A percentile compares a stretch with the other conserved stretches of the same genome.
phyloP scores from a whole-genome alignment of 1,140 invertebrate species.

The Rhysida immarginata region DNA sequence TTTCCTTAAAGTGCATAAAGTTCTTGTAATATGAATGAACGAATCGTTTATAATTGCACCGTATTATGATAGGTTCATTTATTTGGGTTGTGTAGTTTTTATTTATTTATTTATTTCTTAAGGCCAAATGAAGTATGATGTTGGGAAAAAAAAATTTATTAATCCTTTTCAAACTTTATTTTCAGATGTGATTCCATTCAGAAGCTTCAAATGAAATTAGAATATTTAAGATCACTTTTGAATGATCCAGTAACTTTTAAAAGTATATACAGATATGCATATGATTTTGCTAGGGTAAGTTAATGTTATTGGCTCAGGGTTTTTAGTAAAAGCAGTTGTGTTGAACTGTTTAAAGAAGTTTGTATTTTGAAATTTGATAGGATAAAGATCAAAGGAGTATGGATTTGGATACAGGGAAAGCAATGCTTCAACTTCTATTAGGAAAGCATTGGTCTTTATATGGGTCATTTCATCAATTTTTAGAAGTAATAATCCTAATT shows the following conservation, averaged over 20 bases:
- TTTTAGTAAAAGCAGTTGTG: too few relatives aligned
- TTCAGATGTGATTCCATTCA: conserved; percentile 55
- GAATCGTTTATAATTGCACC: too few relatives aligned
- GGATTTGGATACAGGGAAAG: conserved; percentile 78
- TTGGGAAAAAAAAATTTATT: too few relatives aligned
- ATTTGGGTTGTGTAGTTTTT: too few relatives aligned
- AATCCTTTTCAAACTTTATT: background rate
- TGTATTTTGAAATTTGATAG: too few relatives aligned
- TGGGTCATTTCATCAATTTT: conserved; percentile 63
- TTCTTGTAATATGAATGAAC: too few relatives aligned
- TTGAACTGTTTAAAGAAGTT: too few relatives aligned
- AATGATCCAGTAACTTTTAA: conserved; percentile 74
- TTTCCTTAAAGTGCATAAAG: too few relatives aligned
- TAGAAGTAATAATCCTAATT: conserved; percentile 37
- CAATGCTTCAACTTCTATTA: conserved; percentile 69
- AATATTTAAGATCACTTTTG: conserved; percentile 61
- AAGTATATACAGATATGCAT: conserved; percentile 85
- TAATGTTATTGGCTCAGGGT: too few relatives aligned
- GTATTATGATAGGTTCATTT: too few relatives aligned
- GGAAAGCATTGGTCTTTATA: conserved; percentile 74
- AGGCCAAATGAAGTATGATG: too few relatives aligned
- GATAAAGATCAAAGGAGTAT: conserved; percentile 88
- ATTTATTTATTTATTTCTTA: background rate
- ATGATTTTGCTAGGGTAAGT: conserved; percentile 83
- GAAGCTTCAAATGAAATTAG: conserved; percentile 73